These are phyloP conservation scores for Drosophila bunnanda DNA, from an alignment of 2,888 invertebrate genomes.

Conservation along the genomic window DNA sequence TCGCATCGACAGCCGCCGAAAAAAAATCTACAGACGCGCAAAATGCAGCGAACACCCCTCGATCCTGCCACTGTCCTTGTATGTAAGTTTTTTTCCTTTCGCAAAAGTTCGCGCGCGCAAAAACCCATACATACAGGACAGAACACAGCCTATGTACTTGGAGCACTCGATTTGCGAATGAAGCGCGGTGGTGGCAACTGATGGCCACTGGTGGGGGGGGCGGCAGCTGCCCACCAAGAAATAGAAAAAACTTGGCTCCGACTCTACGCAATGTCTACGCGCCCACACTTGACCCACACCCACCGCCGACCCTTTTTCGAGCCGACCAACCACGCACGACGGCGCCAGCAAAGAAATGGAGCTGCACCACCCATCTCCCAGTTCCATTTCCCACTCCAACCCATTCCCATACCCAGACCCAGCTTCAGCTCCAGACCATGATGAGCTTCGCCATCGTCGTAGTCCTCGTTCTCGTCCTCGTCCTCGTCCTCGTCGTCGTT, in stretches of 20 bases:
- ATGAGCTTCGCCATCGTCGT: conserved; percentile 30
- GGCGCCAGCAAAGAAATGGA: conserved; percentile 61
- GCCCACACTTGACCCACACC: conserved; percentile 64
- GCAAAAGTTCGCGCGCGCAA: conserved; percentile 74
- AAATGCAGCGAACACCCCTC: conserved; percentile 61
- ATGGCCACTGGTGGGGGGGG: background rate
- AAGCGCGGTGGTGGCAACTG: conserved; percentile 28
- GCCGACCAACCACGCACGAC: conserved; percentile 72
- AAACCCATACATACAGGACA: conserved; percentile 29
- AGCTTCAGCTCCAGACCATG: conserved; percentile 26
- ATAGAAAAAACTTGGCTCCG: conserved; percentile 74
- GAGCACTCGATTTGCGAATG: conserved; percentile 43
- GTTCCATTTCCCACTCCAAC: conserved; percentile 17
- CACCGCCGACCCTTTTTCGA: conserved; percentile 37
- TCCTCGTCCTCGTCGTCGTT: conserved; percentile 21
- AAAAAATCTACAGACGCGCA: conserved; percentile 65
- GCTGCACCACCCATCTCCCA: conserved; percentile 46
- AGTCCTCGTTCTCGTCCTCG: conserved; percentile 26
- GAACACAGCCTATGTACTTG: conserved; percentile 56
- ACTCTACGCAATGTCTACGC: conserved; percentile 76
- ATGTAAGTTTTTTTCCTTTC: conserved; percentile 77
- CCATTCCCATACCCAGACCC: conserved; percentile 32
- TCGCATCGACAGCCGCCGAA: conserved; percentile 60
- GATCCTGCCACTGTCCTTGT: conserved; percentile 34
- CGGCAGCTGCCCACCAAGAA: conserved; percentile 54